Base-by-base conservation (phyloP, 1,140 invertebrate genomes). In the Zaprionus davidi region DNA sequence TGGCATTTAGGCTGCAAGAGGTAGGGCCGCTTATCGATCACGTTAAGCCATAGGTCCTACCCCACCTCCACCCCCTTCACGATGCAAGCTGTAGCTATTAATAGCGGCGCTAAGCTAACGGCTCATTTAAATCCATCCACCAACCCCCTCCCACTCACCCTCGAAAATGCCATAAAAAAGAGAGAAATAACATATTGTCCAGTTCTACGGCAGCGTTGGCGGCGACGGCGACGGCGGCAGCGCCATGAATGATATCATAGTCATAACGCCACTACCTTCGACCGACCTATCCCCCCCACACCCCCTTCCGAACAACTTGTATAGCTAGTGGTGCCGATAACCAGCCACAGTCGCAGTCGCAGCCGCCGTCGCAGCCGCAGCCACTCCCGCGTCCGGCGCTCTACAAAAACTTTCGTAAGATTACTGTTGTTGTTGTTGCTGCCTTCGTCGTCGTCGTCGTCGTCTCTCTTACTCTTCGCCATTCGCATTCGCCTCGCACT, bases 231-330 rank as follows among this genome's bases (percentile, higher is more conserved):
- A 20, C 46, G 20, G 20, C 44, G 59, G 64, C 68, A 73, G 66
- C 69, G 83, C 66, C 67, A 67, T 75, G 73, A 87, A 87, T 87
- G 85, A 88, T 88, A 88, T 88, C 84, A 87, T 87, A 78, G 77
- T 76, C 60, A 71, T 71, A 72, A 72, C 46, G 60, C 69, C 62
- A 60, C 56, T 59, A 36, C 49, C 57, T 26, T 51, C 36, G 66
- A 38, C 41, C 41, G n/a, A 46, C 41, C 41, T 46, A 28, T 24
- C 34, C 51, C 44, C 55, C 13, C 26, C 15, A 36, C 58, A 13
- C 5, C 56, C 20, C 6, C 12, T 55, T n/a, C 60, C 31, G 9
- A 34, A 9, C 44, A n/a, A 46, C 46, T 46, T 65, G 66, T 76
- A 60, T 60, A 76, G 69, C 62, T 73, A 31, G 46, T 46, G 22